Evolutionary conservation across 2,113 vertebrate genomes (phyloP), one percentile per base, ranked within the genome.

Genomic region (Embiotoca jacksoni): DNA sequence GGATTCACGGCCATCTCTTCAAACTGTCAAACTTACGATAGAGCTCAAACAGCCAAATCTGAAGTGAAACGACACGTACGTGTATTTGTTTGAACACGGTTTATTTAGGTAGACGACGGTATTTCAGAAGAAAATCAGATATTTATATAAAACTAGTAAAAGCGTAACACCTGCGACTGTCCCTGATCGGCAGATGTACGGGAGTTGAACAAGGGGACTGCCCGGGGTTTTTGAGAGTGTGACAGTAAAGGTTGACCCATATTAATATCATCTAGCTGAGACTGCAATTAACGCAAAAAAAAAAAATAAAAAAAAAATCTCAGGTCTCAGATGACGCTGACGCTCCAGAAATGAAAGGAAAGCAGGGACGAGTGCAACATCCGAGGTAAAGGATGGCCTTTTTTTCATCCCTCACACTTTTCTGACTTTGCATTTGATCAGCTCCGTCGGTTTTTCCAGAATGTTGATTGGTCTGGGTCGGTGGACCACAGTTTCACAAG

Each of bases 261-360:
- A 66, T 60, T 67, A 35, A 64, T 54, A 70, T 50, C 16, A 46
- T 23, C n/a, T 5, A 32, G 49, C 71, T 61, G 41, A 80, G 16
- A 36, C 16, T 69, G 23, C 23, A 63, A 3, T 53, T 59, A 16
- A 35, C 35, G 50, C 44, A n/a, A n/a, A n/a, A n/a, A n/a, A n/a
- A n/a, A n/a, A n/a, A n/a, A n/a, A n/a, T n/a, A n/a, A n/a, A n/a
- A n/a, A 39, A 31, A 32, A 4, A 39, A 41, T 46, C 37, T 72
- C 74, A 46, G 55, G 49, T 70, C 41, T 47, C 55, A 55, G 35
- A 49, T 75, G 60, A 79, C 23, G 35, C 73, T 4, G 30, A 70
- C 64, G 2, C 33, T 59, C 31, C 54, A 1, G 7, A 75, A 57
- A 36, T 61, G 70, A 60, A 35, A 52, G 23, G 41, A 44, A 44